Evolutionary conservation across 2,888 invertebrate species (phyloP).

Genomic region (Volucella zonaria): DNA sequence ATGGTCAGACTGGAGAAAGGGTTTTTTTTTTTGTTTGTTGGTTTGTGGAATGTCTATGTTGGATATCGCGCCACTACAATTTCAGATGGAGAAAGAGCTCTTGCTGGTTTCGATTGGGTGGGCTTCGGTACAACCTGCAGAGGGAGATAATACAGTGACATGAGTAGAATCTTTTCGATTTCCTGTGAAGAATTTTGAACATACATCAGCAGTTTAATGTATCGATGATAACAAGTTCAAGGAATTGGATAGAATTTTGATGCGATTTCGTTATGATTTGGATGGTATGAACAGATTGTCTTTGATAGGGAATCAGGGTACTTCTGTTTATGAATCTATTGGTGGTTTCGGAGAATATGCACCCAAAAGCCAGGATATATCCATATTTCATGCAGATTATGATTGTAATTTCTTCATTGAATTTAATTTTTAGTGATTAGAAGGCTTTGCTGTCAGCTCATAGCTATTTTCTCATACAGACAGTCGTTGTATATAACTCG

Average conservation of each 20-base stretch:
- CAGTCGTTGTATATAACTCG: too few species aligned
- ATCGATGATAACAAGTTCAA: conserved; percentile 57
- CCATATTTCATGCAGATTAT: too few species aligned
- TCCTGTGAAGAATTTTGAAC: conserved; percentile 58
- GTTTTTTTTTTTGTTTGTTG: conserved; percentile 7
- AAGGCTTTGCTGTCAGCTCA: too few species aligned
- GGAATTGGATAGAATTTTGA: conserved; percentile 53
- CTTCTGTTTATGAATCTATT: too few species aligned
- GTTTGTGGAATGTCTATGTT: not conserved
- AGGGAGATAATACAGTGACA: conserved; percentile 13
- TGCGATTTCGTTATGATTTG: conserved; percentile 63
- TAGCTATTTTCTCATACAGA: too few species aligned
- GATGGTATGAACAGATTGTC: not conserved
- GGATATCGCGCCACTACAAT: conserved; percentile 15
- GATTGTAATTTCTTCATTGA: too few species aligned
- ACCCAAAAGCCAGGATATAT: too few species aligned
- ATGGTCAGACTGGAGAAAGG: conserved; percentile 57
- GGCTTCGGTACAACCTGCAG: conserved; percentile 26
- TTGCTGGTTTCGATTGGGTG: conserved; percentile 64
- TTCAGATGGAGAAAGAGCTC: conserved; percentile 43
- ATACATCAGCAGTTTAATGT: conserved; percentile 65
- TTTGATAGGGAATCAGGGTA: too few species aligned
- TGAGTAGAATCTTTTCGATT: conserved; percentile 53
- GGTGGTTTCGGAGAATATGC: too few species aligned
- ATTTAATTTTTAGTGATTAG: too few species aligned